Conservation (phyloP, 2,888 invertebrate species). For the Sipha maydis region DNA sequence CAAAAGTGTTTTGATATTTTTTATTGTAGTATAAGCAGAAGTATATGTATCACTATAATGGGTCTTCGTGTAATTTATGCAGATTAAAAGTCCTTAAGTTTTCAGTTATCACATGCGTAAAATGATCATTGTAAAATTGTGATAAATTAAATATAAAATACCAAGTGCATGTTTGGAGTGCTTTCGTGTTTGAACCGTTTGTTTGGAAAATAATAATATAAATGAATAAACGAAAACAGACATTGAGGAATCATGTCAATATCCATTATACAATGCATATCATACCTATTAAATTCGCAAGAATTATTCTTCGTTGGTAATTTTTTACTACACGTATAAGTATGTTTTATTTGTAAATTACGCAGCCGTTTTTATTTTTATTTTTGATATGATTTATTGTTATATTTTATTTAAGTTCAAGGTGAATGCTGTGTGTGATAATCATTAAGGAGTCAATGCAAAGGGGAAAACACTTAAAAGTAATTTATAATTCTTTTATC, state of each 20-base stretch:
- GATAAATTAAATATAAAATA: too few relatives aligned
- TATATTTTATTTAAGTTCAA: conserved; percentile 36
- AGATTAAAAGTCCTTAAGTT: too few relatives aligned
- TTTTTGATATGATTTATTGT: conserved; percentile 7
- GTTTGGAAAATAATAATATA: background rate
- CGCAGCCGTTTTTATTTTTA: background rate
- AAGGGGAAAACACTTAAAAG: conserved; percentile 41
- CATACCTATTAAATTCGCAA: background rate
- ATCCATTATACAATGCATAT: background rate
- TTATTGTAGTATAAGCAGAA: too few relatives aligned
- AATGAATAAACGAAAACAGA: background rate
- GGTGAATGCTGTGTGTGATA: background rate
- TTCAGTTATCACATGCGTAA: too few relatives aligned
- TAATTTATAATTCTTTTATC: conserved; percentile 45
- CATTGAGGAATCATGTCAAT: background rate
- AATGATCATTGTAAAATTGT: too few relatives aligned
- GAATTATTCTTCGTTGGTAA: background rate
- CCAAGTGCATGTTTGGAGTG: background rate
- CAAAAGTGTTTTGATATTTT: too few relatives aligned
- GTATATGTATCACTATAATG: too few relatives aligned
- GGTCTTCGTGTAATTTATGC: too few relatives aligned
- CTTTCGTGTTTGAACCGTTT: background rate
- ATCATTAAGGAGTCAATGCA: conserved; percentile 14
- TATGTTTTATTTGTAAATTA: conserved; percentile 6
- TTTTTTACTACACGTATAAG: background rate